A percentile compares a stretch with the other conserved stretches of the same genome.
These are phyloP conservation scores for Chloromyia formosa DNA, from an alignment of 2,888 invertebrate species.

Conservation along the genomic window DNA sequence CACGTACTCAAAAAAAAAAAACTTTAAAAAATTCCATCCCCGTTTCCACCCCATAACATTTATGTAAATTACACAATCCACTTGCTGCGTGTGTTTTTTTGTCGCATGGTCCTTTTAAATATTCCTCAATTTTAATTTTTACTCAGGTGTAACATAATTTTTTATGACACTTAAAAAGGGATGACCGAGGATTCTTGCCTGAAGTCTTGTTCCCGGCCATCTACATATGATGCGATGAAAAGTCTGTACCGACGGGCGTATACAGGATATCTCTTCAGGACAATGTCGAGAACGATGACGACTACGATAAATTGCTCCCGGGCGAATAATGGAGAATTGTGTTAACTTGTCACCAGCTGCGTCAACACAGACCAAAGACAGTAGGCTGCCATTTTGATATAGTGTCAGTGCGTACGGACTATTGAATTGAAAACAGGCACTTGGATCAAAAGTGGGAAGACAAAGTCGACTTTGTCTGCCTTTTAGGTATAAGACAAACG, in stretches of 20 bases:
- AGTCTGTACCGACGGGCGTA: no score
- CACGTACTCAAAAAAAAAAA: no score
- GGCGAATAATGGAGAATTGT: slow-evolving; percentile 43
- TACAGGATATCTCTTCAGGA: neutral
- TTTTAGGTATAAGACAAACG: neutral
- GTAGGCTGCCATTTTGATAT: no score
- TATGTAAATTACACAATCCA: slow-evolving; percentile 18
- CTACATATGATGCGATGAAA: neutral
- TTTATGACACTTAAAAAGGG: slow-evolving; percentile 27
- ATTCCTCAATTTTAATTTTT: slow-evolving; percentile 38
- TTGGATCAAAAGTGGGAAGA: neutral
- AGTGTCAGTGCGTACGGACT: no score
- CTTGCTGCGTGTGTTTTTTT: neutral
- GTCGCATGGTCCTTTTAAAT: neutral
- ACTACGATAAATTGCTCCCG: slow-evolving; percentile 33
- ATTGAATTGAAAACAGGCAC: neutral
- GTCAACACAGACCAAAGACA: neutral
- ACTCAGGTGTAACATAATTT: slow-evolving; percentile 41
- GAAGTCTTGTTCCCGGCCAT: neutral
- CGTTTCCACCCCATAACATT: neutral
- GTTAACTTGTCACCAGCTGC: slow-evolving; percentile 44
- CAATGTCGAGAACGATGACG: no score
- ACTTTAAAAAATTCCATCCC: no score
- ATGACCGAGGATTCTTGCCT: slow-evolving; percentile 15
- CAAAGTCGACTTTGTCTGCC: neutral